phyloP scores from a whole-genome alignment of 2,888 invertebrate genomes.

The Sesia bembeciformis region DNA sequence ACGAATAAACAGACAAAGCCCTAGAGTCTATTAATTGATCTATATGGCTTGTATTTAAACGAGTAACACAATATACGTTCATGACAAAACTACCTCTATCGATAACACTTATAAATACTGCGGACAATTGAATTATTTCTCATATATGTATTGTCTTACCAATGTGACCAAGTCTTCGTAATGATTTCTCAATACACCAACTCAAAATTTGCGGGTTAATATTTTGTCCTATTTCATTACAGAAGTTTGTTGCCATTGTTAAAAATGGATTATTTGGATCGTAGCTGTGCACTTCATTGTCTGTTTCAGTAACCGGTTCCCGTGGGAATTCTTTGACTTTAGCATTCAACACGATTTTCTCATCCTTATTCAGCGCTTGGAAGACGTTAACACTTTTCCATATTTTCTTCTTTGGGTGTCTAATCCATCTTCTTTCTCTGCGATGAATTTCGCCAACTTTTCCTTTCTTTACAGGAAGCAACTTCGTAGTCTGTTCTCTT shows the following conservation, averaged over 20 bases:
- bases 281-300: constrained; percentile 2
- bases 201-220: constrained; percentile 29
- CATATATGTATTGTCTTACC: constrained; percentile 30
- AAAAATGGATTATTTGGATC: constrained; percentile 30
- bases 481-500: constrained; percentile 36
- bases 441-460: constrained; percentile 11
- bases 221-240: constrained; percentile 48
- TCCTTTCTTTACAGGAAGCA: constrained; percentile 31
- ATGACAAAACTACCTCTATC: no score
- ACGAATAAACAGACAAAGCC: no score
- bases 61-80: no score
- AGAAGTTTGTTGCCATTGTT: constrained; percentile 49
- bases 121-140: no score
- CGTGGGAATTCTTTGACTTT: constrained; percentile 1
- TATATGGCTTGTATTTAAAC: no score
- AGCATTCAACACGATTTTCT: constrained; percentile 11
- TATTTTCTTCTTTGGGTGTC: constrained; percentile 10
- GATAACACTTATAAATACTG: no score
- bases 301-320: constrained; percentile 3
- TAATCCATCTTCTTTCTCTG: constrained; percentile 49
- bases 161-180: constrained; percentile 41
- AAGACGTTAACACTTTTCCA: constrained; percentile 6
- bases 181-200: constrained; percentile 57
- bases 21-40: no score
- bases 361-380: constrained; percentile 21